These are phyloP conservation scores for Pogonomyrmex californicus DNA, from an alignment of 1,140 invertebrate species.

Conservation along the genomic window DNA sequence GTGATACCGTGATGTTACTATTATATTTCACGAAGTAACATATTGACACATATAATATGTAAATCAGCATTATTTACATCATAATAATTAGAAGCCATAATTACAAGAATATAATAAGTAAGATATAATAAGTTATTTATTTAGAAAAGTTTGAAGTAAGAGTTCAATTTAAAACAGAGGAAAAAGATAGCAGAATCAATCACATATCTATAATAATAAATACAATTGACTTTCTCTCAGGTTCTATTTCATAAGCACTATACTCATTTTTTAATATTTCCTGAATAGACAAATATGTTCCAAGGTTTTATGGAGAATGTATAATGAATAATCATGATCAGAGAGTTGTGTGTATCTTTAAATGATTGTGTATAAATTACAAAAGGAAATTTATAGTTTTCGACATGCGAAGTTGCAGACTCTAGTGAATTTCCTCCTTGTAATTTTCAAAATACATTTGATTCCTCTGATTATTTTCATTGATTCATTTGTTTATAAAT, in stretches of 20 bases:
- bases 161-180: background rate
- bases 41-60: background rate
- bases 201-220: background rate
- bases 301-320: background rate
- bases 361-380: no score
- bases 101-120: slow-evolving; percentile 13
- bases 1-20: background rate
- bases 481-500: slow-evolving; percentile 7
- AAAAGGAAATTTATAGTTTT: no score
- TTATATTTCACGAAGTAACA: background rate
- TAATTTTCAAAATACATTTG: no score
- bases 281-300: background rate
- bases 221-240: background rate
- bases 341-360: no score
- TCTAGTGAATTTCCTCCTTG: no score
- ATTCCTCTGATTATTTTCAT: background rate
- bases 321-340: background rate
- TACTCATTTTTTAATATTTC: slow-evolving; percentile 12
- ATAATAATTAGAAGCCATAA: background rate
- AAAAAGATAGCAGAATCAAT: background rate
- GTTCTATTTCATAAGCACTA: background rate
- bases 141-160: background rate
- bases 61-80: background rate
- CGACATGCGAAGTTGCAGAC: no score
- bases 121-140: background rate